phyloP scores from a whole-genome alignment of 2,113 vertebrate species.

The Sceloporus undulatus region DNA sequence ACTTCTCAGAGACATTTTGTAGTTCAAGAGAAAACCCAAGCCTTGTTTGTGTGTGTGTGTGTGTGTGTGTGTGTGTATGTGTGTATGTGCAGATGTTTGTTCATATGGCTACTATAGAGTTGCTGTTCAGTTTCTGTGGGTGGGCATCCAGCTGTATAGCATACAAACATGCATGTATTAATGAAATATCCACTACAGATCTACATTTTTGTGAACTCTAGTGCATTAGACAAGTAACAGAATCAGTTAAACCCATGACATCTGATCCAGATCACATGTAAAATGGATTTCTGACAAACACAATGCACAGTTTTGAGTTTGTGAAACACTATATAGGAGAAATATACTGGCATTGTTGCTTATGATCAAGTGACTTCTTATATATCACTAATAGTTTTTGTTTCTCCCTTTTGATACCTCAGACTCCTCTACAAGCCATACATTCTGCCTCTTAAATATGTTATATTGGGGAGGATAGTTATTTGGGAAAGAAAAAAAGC shows the following conservation, averaged over 20 bases:
- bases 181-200: background rate
- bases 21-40: background rate
- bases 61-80: too few relatives aligned
- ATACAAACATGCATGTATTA: background rate
- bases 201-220: background rate
- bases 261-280: background rate
- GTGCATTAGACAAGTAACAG: background rate
- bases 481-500: background rate
- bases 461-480: background rate
- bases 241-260: background rate
- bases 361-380: too few relatives aligned
- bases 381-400: too few relatives aligned
- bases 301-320: constrained; percentile 20
- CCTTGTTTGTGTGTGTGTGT: background rate
- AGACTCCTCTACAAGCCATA: too few relatives aligned
- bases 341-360: too few relatives aligned
- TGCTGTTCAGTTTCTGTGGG: background rate
- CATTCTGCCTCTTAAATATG: background rate
- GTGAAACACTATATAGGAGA: background rate
- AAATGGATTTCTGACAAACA: background rate
- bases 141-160: background rate
- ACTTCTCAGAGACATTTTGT: background rate
- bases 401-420: too few relatives aligned
- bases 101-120: background rate
- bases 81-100: background rate